Conservation (phyloP, 1,140 invertebrate species). For the Caerostris extrusa region DNA sequence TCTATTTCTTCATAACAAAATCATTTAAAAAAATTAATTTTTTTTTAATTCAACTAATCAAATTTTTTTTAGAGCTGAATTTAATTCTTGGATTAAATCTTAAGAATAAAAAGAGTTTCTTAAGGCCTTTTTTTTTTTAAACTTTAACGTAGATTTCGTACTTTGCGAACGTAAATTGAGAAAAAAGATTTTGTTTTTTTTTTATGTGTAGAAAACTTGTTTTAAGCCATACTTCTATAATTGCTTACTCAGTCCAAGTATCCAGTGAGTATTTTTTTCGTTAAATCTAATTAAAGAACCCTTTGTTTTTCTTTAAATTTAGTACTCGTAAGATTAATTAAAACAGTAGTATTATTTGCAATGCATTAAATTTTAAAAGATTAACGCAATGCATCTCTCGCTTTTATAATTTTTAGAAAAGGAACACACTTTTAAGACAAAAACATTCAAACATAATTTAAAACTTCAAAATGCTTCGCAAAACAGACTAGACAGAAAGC, state of each 20-base stretch:
- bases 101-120: slow-evolving; percentile 3
- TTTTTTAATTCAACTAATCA: neutral
- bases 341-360: slow-evolving; percentile 41
- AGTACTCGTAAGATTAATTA: slow-evolving; percentile 52
- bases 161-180: neutral
- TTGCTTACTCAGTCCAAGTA: slow-evolving; percentile 47
- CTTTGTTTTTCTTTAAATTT: slow-evolving; percentile 36
- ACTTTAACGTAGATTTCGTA: neutral
- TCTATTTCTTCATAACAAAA: slow-evolving; percentile 18
- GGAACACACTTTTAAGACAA: slow-evolving; percentile 9
- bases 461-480: slow-evolving; percentile 9
- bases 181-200: slow-evolving; percentile 14
- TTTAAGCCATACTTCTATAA: slow-evolving; percentile 29
- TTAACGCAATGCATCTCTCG: slow-evolving; percentile 5
- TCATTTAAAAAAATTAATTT: neutral
- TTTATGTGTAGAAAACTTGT: slow-evolving; percentile 32
- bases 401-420: neutral
- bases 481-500: neutral
- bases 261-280: neutral
- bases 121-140: neutral
- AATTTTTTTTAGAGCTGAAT: neutral
- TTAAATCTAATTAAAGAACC: slow-evolving; percentile 38
- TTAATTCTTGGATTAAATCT: slow-evolving; percentile 51
- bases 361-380: slow-evolving; percentile 57
- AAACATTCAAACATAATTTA: slow-evolving; percentile 36